Evolutionary conservation across 2,113 vertebrate genomes (phyloP).

Genomic region (Crotalus tigris): DNA sequence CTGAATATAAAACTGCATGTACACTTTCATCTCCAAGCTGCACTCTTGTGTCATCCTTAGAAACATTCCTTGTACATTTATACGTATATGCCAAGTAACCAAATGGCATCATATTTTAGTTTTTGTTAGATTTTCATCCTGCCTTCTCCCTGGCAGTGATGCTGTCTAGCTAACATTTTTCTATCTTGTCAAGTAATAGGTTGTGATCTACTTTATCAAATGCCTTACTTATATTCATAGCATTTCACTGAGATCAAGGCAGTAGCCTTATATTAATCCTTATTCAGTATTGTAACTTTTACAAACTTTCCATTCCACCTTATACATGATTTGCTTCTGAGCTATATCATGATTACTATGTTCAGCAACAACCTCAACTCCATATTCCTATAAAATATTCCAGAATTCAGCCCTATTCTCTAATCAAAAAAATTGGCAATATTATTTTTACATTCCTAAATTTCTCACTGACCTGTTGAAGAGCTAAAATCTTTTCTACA

Average conservation of each 20-base stretch:
- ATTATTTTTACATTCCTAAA: not conserved
- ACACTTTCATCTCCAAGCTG: not conserved
- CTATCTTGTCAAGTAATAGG: not conserved
- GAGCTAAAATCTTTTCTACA: not conserved
- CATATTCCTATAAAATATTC: not conserved
- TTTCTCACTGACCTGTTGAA: not conserved
- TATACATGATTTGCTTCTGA: not conserved
- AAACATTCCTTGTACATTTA: not conserved
- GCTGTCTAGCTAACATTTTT: not conserved
- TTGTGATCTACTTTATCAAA: not conserved
- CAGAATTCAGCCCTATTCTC: not conserved
- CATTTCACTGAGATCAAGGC: not conserved
- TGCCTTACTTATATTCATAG: not conserved
- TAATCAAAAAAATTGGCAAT: not conserved
- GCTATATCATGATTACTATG: not conserved
- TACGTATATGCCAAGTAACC: not conserved
- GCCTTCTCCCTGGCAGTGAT: not conserved
- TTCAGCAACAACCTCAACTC: not conserved
- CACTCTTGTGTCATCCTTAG: not conserved
- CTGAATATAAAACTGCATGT: too few species aligned
- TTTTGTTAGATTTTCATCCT: not conserved
- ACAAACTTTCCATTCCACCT: not conserved
- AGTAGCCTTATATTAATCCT: not conserved
- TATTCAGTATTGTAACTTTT: not conserved
- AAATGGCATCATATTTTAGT: not conserved